Evolutionary conservation across 2,888 invertebrate genomes (phyloP), one percentile per base, ranked within the genome.

Genomic region (Linyphia triangularis): DNA sequence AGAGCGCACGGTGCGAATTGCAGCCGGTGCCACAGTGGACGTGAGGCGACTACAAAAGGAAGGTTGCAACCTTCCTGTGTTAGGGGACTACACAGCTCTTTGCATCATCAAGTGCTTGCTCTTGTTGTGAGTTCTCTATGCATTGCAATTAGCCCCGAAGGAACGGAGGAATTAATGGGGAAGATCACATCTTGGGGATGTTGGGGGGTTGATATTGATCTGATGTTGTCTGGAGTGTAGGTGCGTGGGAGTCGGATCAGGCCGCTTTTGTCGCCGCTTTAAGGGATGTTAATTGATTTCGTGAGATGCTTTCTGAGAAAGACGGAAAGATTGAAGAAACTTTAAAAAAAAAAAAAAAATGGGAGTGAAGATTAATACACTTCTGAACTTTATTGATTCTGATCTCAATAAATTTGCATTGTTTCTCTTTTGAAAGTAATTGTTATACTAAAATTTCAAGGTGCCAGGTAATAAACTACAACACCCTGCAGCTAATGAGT

Each of bases 221-320:
- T 51, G n/a, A 16, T 5, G 3, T 5, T 13, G 51, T 13, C 2
- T 13, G 61, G 51, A 13, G 28, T 24, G 7, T 30, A 13, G 30
- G 77, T 61, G 77, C 63, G 75, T 77, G 75, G 77, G 77, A 77
- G 77, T 63, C 63, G 51, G 51, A 77, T 77, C 77, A 77, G 77
- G 61, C 61, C 26, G 77, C 59, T 77, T 63, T 59, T 77, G 77
- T 77, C 77, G 77, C 77, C 77, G 61, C 77, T n/a, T 51, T 51
- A 51, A 51, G 51, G 51, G 51, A 51, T 51, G 51, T 51, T 51
- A 51, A 51, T 51, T 51, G n/a, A 51, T 51, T 51, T 51, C n/a
- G 51, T n/a, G 16, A n/a, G 51, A 5, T 13, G 43, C 43, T 43
- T 7, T 43, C 43, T 43, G 51, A 5, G 51, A 16, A 16, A 16